These are phyloP conservation scores for Limnothrissa miodon DNA, from an alignment of 2,113 vertebrate genomes.

Conservation along the genomic window DNA sequence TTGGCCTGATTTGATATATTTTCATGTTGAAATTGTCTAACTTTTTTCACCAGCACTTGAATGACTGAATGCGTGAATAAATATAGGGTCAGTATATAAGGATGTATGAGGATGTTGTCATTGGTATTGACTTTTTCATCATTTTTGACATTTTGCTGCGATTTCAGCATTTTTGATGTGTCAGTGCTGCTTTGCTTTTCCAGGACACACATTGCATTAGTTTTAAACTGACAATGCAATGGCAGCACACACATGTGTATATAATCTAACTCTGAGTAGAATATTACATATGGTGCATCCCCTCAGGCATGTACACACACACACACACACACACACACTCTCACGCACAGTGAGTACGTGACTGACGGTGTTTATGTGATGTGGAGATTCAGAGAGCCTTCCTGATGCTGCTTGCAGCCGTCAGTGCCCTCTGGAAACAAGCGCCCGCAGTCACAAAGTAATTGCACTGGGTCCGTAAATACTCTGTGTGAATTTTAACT, in stretches of 20 bases:
- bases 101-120: too few relatives aligned
- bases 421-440: slow-evolving; percentile 1
- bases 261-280: neutral
- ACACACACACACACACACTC: neutral
- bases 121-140: neutral
- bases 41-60: neutral
- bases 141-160: too few relatives aligned
- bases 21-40: neutral
- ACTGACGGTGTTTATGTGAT: neutral
- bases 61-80: too few relatives aligned
- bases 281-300: slow-evolving; percentile 6
- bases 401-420: neutral
- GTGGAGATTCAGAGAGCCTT: neutral
- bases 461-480: slow-evolving; percentile 16
- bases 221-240: neutral
- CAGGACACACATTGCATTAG: neutral
- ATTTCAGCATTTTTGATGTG: neutral
- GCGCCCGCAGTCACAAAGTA: slow-evolving; percentile 1
- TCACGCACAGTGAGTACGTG: neutral
- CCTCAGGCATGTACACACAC: neutral
- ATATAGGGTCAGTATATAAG: too few relatives aligned
- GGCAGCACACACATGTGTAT: neutral
- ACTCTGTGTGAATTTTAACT: slow-evolving; percentile 12
- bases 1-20: neutral
- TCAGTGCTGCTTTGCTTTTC: neutral